Conservation (phyloP, 2,888 invertebrate species). For the Tanypteryx hageni region DNA sequence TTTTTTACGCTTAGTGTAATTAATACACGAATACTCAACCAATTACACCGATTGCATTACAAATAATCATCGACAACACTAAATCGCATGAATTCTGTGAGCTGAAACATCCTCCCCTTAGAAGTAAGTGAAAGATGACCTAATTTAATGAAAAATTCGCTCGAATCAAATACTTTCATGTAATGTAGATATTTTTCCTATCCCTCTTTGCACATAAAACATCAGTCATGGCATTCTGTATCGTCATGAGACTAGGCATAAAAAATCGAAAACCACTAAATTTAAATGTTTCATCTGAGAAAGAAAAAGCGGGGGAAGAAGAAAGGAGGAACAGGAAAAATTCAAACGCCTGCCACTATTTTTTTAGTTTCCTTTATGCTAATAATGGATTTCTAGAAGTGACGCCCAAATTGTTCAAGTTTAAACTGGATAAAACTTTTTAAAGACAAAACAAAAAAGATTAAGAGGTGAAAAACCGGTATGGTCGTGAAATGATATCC, state of each 20-base stretch:
- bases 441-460: background rate
- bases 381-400: background rate
- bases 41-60: background rate
- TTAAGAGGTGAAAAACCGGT: background rate
- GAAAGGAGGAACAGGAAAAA: background rate
- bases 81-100: background rate
- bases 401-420: background rate
- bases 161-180: background rate
- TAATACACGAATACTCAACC: too few relatives aligned
- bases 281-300: background rate
- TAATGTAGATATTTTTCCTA: background rate
- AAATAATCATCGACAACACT: background rate
- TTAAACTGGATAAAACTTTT: constrained; percentile 1
- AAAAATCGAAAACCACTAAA: background rate
- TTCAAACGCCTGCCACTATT: background rate
- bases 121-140: background rate
- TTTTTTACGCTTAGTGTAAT: background rate
- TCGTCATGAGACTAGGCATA: background rate
- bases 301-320: background rate
- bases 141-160: background rate
- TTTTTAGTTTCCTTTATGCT: background rate
- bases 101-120: background rate
- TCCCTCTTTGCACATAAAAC: background rate
- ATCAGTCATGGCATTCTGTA: background rate
- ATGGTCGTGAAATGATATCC: constrained; percentile 7